Percentiles rank a stretch among this genome's conserved stretches.
Conservation (phyloP, 2,888 invertebrate genomes). For the Pammene fasciana region DNA sequence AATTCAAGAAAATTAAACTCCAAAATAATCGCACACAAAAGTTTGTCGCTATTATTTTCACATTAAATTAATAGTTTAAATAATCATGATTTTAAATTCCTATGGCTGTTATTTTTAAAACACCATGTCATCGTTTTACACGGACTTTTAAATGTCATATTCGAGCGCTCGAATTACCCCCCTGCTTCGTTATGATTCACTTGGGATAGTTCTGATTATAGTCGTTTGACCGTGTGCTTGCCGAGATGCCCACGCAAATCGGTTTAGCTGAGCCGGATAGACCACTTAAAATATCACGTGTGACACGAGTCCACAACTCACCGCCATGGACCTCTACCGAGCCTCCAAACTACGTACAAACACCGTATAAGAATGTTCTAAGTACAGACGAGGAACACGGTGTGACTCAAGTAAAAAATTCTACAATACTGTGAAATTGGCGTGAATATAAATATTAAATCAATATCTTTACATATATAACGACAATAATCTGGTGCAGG, state of each 20-base stretch:
- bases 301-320: constrained; percentile 1
- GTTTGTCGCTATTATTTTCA: no score
- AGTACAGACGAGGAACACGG: not conserved
- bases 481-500: not conserved
- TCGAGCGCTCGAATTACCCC: no score
- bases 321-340: not conserved
- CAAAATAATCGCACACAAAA: no score
- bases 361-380: not conserved
- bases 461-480: not conserved
- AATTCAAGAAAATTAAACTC: no score
- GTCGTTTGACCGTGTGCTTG: not conserved
- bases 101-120: no score
- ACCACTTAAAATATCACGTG: constrained; percentile 16
- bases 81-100: no score
- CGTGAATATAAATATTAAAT: not conserved
- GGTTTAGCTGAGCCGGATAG: not conserved
- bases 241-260: not conserved
- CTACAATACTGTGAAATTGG: not conserved
- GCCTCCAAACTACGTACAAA: constrained; percentile 11
- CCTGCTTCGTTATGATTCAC: constrained; percentile 12
- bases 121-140: no score
- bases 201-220: not conserved
- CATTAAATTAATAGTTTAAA: no score
- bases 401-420: not conserved
- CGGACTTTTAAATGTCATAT: no score